A percentile compares a stretch with the other conserved stretches of the same genome.
These are phyloP conservation scores for Datnioides undecimradiatus DNA, from an alignment of 2,113 vertebrate genomes.

Conservation along the genomic window DNA sequence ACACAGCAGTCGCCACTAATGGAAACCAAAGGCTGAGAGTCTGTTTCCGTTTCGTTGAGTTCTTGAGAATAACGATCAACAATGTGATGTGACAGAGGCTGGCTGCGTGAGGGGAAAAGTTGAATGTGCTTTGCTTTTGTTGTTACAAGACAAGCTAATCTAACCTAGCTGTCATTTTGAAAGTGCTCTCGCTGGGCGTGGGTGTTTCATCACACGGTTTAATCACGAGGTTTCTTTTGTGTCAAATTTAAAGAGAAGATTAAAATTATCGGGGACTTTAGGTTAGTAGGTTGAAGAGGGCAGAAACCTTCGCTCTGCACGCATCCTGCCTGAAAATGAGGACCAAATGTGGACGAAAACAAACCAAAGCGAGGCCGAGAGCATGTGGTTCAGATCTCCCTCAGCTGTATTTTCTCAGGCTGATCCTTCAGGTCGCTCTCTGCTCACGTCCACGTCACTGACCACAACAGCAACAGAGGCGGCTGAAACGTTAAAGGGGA, in stretches of 20 bases:
- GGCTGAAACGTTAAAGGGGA: conserved; percentile 12
- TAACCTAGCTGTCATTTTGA: not conserved
- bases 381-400: conserved; percentile 41
- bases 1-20: no score
- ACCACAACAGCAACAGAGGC: conserved; percentile 37
- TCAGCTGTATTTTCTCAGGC: conserved; percentile 49
- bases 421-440: not conserved
- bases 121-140: not conserved
- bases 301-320: conserved; percentile 10
- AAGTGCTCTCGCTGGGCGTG: not conserved
- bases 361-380: conserved; percentile 24
- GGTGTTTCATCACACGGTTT: not conserved
- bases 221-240: no score
- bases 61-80: no score
- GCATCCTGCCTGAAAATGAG: conserved; percentile 44
- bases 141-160: not conserved
- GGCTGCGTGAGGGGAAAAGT: not conserved
- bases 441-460: not conserved
- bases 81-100: no score
- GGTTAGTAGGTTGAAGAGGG: not conserved
- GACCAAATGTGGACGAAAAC: conserved; percentile 62
- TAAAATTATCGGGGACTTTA: no score
- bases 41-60: no score
- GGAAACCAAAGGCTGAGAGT: no score
- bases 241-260: not conserved